A percentile compares a stretch with the other conserved stretches of the same genome.
Conservation (phyloP, 2,888 invertebrate genomes). For the Morpho helenor region DNA sequence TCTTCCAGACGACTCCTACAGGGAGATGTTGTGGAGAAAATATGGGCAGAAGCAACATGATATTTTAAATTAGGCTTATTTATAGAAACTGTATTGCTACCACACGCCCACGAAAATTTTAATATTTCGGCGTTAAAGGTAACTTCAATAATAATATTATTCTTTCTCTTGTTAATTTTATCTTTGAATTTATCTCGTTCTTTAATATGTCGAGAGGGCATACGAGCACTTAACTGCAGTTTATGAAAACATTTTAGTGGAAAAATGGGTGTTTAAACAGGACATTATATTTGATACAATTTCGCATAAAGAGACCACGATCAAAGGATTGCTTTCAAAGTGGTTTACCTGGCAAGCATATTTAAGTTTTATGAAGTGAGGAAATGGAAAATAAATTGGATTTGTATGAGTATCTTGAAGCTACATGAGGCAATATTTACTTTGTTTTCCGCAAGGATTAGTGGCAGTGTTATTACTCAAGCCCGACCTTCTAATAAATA, state of each 20-base stretch:
- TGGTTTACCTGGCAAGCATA: constrained; percentile 75
- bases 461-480: constrained; percentile 42
- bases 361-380: constrained; percentile 78
- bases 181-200: background rate
- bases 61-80: no score
- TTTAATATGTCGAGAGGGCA: background rate
- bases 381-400: constrained; percentile 78
- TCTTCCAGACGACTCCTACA: no score
- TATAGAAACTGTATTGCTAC: no score
- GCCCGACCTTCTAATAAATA: constrained; percentile 37
- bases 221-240: background rate
- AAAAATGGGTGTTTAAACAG: constrained; percentile 30
- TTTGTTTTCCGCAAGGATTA: constrained; percentile 56
- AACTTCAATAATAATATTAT: background rate
- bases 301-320: constrained; percentile 71
- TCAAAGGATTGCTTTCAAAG: constrained; percentile 76
- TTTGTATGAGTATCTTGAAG: constrained; percentile 74
- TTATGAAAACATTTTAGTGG: constrained; percentile 17
- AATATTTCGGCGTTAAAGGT: no score
- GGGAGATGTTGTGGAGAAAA: no score
- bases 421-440: constrained; percentile 61
- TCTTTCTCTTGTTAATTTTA: background rate
- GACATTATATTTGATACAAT: constrained; percentile 65
- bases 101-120: no score
- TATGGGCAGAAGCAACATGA: no score